phyloP scores from a whole-genome alignment of 2,888 invertebrate genomes.

The Macrophya annulata region DNA sequence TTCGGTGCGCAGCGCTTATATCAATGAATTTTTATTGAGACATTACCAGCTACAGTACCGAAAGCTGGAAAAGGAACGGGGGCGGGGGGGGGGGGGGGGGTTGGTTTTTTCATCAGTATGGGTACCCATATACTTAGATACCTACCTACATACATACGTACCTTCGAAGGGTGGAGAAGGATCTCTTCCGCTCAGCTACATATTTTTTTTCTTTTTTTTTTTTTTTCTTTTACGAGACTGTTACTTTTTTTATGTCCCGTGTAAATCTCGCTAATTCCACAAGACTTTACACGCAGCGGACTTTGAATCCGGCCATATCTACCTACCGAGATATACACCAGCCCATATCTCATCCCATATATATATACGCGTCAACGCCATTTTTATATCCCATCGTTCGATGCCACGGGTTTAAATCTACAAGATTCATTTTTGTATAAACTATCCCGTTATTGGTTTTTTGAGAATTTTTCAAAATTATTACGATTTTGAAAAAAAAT shows the following conservation, averaged over 20 bases:
- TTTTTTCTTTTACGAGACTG: slow-evolving; percentile 61
- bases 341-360: background rate
- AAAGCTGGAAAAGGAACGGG: background rate
- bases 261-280: slow-evolving; percentile 76
- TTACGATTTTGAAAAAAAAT: no score
- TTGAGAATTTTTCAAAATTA: background rate
- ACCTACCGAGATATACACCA: background rate
- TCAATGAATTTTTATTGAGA: slow-evolving; percentile 73
- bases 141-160: no score
- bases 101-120: background rate
- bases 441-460: background rate
- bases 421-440: background rate
- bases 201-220: background rate
- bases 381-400: background rate
- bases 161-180: slow-evolving; percentile 6
- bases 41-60: slow-evolving; percentile 74
- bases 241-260: slow-evolving; percentile 73
- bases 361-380: background rate
- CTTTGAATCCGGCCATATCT: background rate
- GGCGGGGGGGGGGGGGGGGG: no score
- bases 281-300: slow-evolving; percentile 53
- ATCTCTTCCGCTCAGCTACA: background rate
- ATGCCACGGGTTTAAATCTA: no score
- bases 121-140: no score
- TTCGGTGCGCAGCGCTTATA: slow-evolving; percentile 49